Evolutionary conservation across 1,140 invertebrate species (phyloP).

Genomic region (Anagrus nilaparvatae): DNA sequence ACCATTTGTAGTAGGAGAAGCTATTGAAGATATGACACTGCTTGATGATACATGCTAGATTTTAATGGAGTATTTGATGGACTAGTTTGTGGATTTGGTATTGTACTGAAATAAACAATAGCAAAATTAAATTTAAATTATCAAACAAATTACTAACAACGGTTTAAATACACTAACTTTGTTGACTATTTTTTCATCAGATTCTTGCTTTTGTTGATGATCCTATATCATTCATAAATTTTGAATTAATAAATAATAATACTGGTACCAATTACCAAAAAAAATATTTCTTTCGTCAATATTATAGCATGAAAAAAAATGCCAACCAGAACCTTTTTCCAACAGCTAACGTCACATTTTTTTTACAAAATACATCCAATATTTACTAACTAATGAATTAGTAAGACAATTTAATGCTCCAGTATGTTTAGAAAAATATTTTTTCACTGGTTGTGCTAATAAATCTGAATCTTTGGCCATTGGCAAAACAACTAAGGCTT

Average conservation of each 20-base stretch:
- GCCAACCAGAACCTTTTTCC: constrained; percentile 78
- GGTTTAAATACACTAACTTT: too few species aligned
- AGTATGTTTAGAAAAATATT: constrained; percentile 54
- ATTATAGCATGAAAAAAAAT: constrained; percentile 62
- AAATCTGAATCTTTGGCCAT: constrained; percentile 66
- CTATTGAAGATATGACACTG: constrained; percentile 38
- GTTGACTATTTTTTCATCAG: too few species aligned
- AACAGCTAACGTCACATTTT: constrained; percentile 65
- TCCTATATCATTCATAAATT: too few species aligned
- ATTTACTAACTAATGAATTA: constrained; percentile 66
- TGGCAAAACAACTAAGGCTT: constrained; percentile 56
- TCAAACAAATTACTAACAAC: constrained; percentile 2
- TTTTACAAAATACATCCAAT: constrained; percentile 71
- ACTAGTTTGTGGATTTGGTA: constrained; percentile 42
- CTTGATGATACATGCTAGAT: constrained; percentile 37
- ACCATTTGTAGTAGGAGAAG: constrained; percentile 39
- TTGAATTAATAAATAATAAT: too few species aligned
- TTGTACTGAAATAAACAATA: constrained; percentile 28
- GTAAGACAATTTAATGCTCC: constrained; percentile 64
- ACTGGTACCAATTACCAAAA: constrained; percentile 52
- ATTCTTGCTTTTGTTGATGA: too few species aligned
- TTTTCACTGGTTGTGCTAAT: constrained; percentile 60
- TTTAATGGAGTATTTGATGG: constrained; percentile 38
- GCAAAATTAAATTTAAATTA: constrained; percentile 6
- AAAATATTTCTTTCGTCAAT: constrained; percentile 55